Evolutionary conservation across 2,113 vertebrate species (phyloP).

Genomic region (Tenebrosternarchus preto): DNA sequence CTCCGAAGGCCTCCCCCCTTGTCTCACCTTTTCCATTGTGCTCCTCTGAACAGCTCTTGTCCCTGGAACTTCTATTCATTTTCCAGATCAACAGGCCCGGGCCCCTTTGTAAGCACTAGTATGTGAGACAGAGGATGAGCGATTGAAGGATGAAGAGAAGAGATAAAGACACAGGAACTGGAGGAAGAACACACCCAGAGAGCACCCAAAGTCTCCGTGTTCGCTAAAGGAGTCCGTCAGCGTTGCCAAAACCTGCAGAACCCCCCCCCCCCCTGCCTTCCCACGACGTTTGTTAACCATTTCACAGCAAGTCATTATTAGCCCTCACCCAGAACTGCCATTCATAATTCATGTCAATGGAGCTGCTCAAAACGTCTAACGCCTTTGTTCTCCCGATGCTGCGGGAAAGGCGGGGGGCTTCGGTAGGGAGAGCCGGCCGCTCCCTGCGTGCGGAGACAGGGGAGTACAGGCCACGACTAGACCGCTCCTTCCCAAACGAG

Average conservation of each 20-base stretch:
- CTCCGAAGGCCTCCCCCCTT: conserved; percentile 13
- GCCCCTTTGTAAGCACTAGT: conserved; percentile 34
- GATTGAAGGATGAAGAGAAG: conserved; percentile 21
- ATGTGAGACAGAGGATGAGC: not conserved
- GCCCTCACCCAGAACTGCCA: not conserved
- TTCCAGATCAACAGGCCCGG: conserved; percentile 49
- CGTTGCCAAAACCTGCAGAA: conserved; percentile 11
- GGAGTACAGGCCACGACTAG: conserved; percentile 32
- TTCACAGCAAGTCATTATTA: not conserved
- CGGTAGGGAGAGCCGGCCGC: not conserved
- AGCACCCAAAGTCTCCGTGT: conserved; percentile 15
- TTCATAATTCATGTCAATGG: not conserved
- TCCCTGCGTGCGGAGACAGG: not conserved
- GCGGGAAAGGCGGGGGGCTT: conserved; percentile 1
- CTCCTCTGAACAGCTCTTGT: conserved; percentile 40
- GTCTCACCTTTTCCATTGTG: conserved; percentile 42
- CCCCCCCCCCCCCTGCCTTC: too few species aligned
- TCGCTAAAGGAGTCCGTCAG: conserved; percentile 9
- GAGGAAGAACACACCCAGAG: conserved; percentile 1
- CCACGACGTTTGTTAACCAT: conserved; percentile 7
- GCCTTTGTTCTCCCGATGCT: conserved; percentile 17
- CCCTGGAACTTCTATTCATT: conserved; percentile 52
- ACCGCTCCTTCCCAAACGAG: conserved; percentile 32
- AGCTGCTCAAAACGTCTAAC: not conserved
- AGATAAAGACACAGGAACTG: conserved; percentile 17